Percentiles rank a stretch among this genome's conserved stretches.
Evolutionary conservation across 2,797 vertebrate species (phyloP).

Genomic region (Trematomus bernacchii): DNA sequence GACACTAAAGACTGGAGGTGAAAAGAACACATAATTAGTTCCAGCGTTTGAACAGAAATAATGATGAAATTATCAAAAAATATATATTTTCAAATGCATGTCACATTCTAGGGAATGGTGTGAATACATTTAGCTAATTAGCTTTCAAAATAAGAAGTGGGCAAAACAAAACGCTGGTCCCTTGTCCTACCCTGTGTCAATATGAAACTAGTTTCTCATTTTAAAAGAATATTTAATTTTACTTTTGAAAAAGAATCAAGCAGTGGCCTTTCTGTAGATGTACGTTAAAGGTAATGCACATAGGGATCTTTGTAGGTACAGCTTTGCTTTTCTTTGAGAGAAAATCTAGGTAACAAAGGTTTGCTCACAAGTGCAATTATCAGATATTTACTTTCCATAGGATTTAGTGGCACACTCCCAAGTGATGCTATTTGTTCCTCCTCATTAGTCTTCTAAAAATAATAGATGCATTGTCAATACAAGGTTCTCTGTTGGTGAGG

Average conservation of each 20-base stretch:
- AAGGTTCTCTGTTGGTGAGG: not conserved
- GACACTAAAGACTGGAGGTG: conserved; percentile 36
- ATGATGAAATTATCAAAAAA: conserved; percentile 58
- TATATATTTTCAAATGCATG: conserved; percentile 46
- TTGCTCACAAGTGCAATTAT: conserved; percentile 35
- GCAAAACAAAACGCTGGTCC: conserved; percentile 50
- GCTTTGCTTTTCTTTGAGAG: conserved; percentile 15
- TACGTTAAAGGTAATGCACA: not conserved
- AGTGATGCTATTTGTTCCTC: conserved; percentile 32
- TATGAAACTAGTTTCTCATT: conserved; percentile 28
- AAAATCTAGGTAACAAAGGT: conserved; percentile 7
- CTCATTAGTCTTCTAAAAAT: conserved; percentile 28
- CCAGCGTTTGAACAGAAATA: conserved; percentile 70
- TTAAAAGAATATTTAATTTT: not conserved
- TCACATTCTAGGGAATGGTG: conserved; percentile 45
- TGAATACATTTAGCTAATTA: conserved; percentile 64
- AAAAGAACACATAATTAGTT: conserved; percentile 52
- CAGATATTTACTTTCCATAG: conserved; percentile 39
- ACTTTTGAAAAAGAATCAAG: not conserved
- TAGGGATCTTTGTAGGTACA: not conserved
- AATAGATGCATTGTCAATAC: conserved; percentile 27
- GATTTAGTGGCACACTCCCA: conserved; percentile 31
- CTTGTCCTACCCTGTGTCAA: conserved; percentile 16
- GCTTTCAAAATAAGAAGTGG: conserved; percentile 51
- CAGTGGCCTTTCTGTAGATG: not conserved